Conservation (phyloP, 2,113 vertebrate species). For the Platichthys flesus region DNA sequence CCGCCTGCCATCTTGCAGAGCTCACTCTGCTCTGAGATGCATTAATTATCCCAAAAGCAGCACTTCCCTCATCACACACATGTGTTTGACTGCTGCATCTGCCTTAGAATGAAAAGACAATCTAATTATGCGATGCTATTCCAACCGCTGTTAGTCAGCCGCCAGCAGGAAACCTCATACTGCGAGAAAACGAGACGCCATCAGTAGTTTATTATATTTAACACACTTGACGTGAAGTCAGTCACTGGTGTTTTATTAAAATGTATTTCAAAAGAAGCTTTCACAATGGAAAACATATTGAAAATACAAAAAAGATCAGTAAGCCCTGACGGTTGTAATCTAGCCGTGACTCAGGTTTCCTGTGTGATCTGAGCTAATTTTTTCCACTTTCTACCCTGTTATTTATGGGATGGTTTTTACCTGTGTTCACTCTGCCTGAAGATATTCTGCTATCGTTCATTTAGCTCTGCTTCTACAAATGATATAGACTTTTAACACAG, state of each 20-base stretch:
- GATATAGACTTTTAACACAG: neutral
- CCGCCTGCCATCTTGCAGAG: slow-evolving; percentile 39
- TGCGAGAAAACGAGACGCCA: slow-evolving; percentile 24
- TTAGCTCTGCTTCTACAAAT: neutral
- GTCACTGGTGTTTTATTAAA: neutral
- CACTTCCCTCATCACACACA: slow-evolving; percentile 22
- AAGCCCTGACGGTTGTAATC: neutral
- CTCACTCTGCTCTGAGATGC: slow-evolving; percentile 36
- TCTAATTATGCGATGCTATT: slow-evolving; percentile 50
- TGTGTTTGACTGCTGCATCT: slow-evolving; percentile 17
- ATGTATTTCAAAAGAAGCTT: slow-evolving; percentile 21
- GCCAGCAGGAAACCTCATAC: slow-evolving; percentile 32
- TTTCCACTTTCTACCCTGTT: neutral
- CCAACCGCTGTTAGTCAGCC: slow-evolving; percentile 19
- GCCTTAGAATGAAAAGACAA: slow-evolving; percentile 48
- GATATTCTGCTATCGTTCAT: neutral
- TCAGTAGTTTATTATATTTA: slow-evolving; percentile 47
- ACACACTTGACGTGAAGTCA: slow-evolving; percentile 12
- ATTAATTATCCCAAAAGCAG: slow-evolving; percentile 59
- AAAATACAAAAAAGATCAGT: neutral
- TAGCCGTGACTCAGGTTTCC: neutral
- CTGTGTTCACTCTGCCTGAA: neutral
- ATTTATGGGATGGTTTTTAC: neutral
- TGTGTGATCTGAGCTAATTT: slow-evolving; percentile 4
- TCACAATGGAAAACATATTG: neutral